These are phyloP conservation scores for Microdon myrmicae DNA, from an alignment of 2,888 invertebrate species.

Conservation along the genomic window DNA sequence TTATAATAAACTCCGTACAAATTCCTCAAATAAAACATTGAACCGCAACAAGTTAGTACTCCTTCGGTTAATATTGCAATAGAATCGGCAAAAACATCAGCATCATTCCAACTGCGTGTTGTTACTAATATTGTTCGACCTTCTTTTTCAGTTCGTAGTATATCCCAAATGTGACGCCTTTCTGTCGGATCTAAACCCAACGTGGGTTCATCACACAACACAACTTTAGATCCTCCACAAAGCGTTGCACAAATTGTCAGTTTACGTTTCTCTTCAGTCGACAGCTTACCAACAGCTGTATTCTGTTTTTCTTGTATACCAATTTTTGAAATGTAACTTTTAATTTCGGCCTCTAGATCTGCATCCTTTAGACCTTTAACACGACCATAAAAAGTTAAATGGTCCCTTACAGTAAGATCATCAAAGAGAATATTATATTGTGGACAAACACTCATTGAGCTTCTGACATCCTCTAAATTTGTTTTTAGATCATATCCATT, in stretches of 20 bases:
- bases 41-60: constrained; percentile 80
- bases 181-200: constrained; percentile 85
- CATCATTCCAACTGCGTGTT: constrained; percentile 88
- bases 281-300: constrained; percentile 70
- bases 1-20: constrained; percentile 88
- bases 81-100: constrained; percentile 83
- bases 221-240: constrained; percentile 77
- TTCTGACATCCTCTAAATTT: constrained; percentile 72
- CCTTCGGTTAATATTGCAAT: constrained; percentile 87
- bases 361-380: constrained; percentile 72
- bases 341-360: constrained; percentile 71
- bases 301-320: constrained; percentile 73
- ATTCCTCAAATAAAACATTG: constrained; percentile 81
- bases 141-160: constrained; percentile 76
- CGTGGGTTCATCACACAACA: constrained; percentile 79
- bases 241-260: constrained; percentile 79
- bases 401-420: constrained; percentile 81
- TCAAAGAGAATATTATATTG: constrained; percentile 74
- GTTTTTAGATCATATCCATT: constrained; percentile 75
- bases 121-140: constrained; percentile 82
- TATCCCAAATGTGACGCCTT: constrained; percentile 80
- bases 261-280: constrained; percentile 78
- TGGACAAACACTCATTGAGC: constrained; percentile 80
- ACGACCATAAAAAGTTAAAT: constrained; percentile 81
- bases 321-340: constrained; percentile 71